These are phyloP conservation scores for Pediacus dermestoides DNA, from an alignment of 2,888 invertebrate genomes.

Conservation along the genomic window DNA sequence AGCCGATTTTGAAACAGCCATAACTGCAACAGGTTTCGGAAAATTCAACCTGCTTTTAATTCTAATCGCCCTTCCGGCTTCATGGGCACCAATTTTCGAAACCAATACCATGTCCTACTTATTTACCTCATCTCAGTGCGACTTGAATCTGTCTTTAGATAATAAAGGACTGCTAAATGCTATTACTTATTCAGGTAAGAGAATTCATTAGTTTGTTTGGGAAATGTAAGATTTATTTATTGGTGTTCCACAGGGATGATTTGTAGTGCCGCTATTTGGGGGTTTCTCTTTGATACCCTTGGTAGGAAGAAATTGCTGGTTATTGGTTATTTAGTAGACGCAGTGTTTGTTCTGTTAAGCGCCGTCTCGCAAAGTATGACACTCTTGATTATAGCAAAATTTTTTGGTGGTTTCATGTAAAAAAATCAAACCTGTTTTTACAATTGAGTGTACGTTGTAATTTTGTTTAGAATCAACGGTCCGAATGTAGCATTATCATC, in stretches of 20 bases:
- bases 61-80: conserved; percentile 60
- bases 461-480: conserved; percentile 16
- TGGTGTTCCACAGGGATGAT: conserved; percentile 64
- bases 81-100: conserved; percentile 65
- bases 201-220: no score
- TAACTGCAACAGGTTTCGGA: conserved; percentile 66
- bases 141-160: conserved; percentile 61
- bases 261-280: conserved; percentile 69
- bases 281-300: conserved; percentile 52
- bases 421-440: no score
- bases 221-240: no score
- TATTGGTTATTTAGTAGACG: no score
- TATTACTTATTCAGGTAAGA: conserved; percentile 66
- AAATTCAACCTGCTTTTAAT: conserved; percentile 60
- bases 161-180: conserved; percentile 71
- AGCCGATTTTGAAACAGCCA: conserved; percentile 68
- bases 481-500: conserved; percentile 15
- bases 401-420: no score
- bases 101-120: conserved; percentile 70
- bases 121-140: conserved; percentile 71
- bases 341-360: no score
- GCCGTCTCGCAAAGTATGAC: no score
- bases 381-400: no score
- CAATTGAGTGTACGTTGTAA: no score
- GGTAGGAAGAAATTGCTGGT: conserved; percentile 10